Percentiles rank a stretch among this genome's conserved stretches.
phyloP scores from a whole-genome alignment of 30 jellyfish, hydroid and myxozoan species.

The Hydractinia symbiolongicarpus region DNA sequence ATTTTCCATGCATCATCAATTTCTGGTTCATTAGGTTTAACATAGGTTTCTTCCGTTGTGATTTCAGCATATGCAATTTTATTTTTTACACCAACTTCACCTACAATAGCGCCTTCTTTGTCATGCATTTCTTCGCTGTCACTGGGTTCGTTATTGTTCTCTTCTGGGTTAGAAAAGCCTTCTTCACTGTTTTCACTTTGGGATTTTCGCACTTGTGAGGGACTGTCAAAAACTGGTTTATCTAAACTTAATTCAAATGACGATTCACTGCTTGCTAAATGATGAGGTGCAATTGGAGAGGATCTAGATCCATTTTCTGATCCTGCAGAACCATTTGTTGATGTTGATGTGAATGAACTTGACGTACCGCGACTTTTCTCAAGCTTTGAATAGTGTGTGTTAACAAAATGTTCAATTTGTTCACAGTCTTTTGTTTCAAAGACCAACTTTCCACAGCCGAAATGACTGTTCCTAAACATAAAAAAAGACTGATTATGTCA shows the following conservation, averaged over 20 bases:
- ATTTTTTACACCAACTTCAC: not conserved
- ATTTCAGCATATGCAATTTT: slow-evolving; percentile 20
- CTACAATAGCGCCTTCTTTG: not conserved
- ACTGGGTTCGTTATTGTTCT: not conserved
- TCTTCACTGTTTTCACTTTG: not conserved
- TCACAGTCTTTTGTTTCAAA: slow-evolving; percentile 38
- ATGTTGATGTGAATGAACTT: not conserved
- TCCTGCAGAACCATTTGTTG: not conserved
- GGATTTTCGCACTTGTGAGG: not conserved
- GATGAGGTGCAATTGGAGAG: not conserved
- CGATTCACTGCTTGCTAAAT: not conserved
- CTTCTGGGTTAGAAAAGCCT: not conserved
- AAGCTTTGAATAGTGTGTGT: not conserved
- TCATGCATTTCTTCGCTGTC: not conserved
- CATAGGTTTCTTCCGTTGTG: slow-evolving; percentile 18
- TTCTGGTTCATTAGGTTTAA: slow-evolving; percentile 26
- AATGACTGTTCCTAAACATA: slow-evolving; percentile 63
- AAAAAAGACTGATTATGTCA: not conserved
- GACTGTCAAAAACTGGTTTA: slow-evolving; percentile 7
- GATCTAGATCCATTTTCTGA: not conserved
- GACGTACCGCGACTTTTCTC: not conserved
- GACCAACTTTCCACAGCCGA: slow-evolving; percentile 62
- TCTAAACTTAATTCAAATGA: slow-evolving; percentile 1
- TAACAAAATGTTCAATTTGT: slow-evolving; percentile 33
- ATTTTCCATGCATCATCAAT: not conserved